Base-by-base conservation (phyloP, 2,888 invertebrate genomes). In the Theretra japonica region DNA sequence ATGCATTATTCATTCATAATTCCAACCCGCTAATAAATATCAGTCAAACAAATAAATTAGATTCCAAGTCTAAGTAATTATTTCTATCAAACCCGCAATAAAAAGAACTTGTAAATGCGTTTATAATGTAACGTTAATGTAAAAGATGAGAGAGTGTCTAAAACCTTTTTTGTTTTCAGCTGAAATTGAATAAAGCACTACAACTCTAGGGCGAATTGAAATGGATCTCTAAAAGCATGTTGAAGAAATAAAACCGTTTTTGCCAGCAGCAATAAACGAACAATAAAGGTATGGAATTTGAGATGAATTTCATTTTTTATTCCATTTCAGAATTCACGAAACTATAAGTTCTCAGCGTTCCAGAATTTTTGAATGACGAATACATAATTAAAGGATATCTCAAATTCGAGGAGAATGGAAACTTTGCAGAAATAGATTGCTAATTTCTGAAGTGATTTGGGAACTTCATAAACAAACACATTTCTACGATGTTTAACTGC, bases 191-290 rank as follows among this genome's bases (percentile, higher is more conserved):
- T 53, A 53, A 53, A 53, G 53, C 17, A 53, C 53, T 53, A n/a
- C 53, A 53, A 53, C 69, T 69, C 28, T 53, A 69, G 69, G 69
- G 28, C 25, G 56, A 56, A 69, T 33, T 75, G 72, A 77, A 78
- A 78, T 75, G 76, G 76, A 75, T 72, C 62, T 70, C 69, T 75
- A 75, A 79, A 79, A 79, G 78, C 74, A 74, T 75, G 75, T 78
- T 75, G 73, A 21, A 74, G 74, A 77, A 76, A 75, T 74, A 74
- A 74, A 73, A 77, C 76, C 77, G 76, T 77, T 80, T 75, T 74
- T 73, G 73, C 69, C 60, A 69, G 59, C 57, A 72, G 71, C 72
- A 74, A 74, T 71, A 57, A 69, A 69, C 73, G 69, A 73, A 77
- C 76, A 79, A 79, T 80, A 69, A 77, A 76, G 74, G 74, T 76